A percentile compares a stretch with the other conserved stretches of the same genome.
Evolutionary conservation across 64 coral and sea anemone species (phyloP).

Genomic region (Anthopleura sola): DNA sequence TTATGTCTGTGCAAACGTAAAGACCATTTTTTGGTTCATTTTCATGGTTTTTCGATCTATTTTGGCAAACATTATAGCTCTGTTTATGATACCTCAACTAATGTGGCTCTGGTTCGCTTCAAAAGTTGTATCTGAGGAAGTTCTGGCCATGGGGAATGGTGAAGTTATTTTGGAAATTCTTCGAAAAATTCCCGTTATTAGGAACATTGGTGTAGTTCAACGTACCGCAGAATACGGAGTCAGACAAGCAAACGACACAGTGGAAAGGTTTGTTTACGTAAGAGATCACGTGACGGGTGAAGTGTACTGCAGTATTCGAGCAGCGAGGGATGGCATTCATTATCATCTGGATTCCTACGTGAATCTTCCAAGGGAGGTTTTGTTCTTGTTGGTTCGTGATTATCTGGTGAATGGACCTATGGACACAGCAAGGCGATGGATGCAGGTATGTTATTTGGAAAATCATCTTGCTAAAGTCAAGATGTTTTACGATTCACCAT

Average conservation of each 20-base stretch:
- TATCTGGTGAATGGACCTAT: slow-evolving; percentile 8
- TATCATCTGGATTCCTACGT: slow-evolving; percentile 5
- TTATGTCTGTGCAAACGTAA: neutral
- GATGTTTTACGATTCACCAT: too few species aligned
- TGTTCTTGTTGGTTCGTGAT: neutral
- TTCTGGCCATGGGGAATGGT: neutral
- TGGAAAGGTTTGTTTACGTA: neutral
- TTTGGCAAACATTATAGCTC: neutral
- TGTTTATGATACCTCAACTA: neutral
- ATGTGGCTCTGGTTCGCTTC: neutral
- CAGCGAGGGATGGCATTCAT: neutral
- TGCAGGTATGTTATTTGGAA: neutral
- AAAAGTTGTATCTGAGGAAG: neutral
- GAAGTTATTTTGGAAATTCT: neutral
- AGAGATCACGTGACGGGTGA: neutral
- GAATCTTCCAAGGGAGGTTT: neutral
- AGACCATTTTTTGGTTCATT: neutral
- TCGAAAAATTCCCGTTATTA: neutral
- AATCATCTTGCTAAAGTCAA: too few species aligned
- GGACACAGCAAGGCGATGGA: neutral
- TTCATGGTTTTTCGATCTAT: neutral
- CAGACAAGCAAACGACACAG: neutral
- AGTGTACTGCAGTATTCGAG: neutral
- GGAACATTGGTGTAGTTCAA: neutral
- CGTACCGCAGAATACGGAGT: neutral